These are phyloP conservation scores for Coturnix japonica DNA, from an alignment of 2,113 vertebrate genomes.

Conservation along the genomic window DNA sequence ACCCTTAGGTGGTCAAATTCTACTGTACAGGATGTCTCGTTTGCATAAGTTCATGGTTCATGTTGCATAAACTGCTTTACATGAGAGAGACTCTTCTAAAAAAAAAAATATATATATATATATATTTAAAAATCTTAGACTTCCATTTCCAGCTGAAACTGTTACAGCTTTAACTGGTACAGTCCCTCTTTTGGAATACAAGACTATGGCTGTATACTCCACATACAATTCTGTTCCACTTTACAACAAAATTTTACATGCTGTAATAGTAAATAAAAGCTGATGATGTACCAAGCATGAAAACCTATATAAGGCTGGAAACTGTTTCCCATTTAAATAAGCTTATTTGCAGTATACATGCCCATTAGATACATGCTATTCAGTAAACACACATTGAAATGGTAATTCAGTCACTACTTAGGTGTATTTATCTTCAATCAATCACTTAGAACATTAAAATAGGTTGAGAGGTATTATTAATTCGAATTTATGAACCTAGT, in stretches of 20 bases:
- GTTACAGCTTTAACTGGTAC: not conserved
- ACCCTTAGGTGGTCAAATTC: constrained; percentile 52
- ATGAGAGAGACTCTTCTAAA: not conserved
- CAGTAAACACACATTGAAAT: not conserved
- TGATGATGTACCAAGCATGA: not conserved
- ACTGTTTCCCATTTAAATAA: not conserved
- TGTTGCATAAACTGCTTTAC: not conserved
- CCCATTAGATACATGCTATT: not conserved
- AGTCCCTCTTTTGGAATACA: not conserved
- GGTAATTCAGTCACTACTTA: not conserved
- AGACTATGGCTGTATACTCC: not conserved
- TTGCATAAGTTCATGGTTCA: not conserved
- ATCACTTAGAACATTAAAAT: not conserved
- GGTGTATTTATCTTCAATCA: not conserved
- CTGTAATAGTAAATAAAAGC: not conserved
- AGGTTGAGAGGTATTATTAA: not conserved
- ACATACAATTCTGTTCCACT: not conserved
- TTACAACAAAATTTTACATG: not conserved
- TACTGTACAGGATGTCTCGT: not conserved
- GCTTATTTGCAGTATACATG: not conserved
- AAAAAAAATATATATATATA: not conserved
- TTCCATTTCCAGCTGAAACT: not conserved
- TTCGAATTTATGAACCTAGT: not conserved
- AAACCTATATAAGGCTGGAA: not conserved
- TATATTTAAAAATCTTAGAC: not conserved